A percentile compares a stretch with the other conserved stretches of the same genome.
phyloP scores from a whole-genome alignment of 53 echinoderm and acorn worm species.

The Actinopyga echinites region DNA sequence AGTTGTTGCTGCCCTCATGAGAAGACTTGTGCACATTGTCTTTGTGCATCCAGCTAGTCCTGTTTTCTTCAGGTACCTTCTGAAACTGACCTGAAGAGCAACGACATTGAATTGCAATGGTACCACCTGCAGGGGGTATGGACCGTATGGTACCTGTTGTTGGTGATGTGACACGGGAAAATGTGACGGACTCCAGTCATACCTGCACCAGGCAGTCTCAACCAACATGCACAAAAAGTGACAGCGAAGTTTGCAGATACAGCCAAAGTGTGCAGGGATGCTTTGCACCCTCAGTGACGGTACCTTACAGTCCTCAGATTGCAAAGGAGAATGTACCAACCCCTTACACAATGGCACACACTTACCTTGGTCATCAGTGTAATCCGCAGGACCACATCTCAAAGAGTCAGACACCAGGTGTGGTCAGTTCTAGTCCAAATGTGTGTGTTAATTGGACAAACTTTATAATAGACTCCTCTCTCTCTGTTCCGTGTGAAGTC shows the following conservation, averaged over 20 bases:
- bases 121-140: too few relatives aligned
- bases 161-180: too few relatives aligned
- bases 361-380: too few relatives aligned
- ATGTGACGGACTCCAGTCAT: background rate
- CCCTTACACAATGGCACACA: too few relatives aligned
- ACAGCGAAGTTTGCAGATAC: conserved; percentile 5
- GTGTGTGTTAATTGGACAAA: background rate
- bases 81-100: background rate
- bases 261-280: background rate
- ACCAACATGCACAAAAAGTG: background rate
- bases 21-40: too few relatives aligned
- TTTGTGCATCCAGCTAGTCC: too few relatives aligned
- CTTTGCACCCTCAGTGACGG: background rate
- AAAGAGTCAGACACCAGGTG: too few relatives aligned
- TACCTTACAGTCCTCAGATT: background rate
- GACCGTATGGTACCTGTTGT: too few relatives aligned
- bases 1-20: too few relatives aligned
- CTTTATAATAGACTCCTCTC: background rate
- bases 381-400: too few relatives aligned
- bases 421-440: background rate
- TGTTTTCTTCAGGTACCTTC: background rate
- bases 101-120: too few relatives aligned
- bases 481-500: background rate
- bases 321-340: too few relatives aligned
- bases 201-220: background rate